Conservation (phyloP, 2,797 vertebrate genomes). For the Myioborus miniatus region DNA sequence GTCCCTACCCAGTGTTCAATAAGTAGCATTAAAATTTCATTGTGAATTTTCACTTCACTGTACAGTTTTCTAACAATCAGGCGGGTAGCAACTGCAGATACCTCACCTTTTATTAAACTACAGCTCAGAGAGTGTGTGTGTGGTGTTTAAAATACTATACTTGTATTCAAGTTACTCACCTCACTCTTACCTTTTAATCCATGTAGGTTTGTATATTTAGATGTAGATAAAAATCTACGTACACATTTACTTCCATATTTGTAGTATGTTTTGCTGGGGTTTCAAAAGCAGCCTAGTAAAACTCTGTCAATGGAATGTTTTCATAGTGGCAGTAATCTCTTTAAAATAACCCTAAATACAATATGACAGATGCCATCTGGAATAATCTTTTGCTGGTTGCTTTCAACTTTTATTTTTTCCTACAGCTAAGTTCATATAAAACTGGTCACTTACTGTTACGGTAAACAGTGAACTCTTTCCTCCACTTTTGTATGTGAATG, state of each 20-base stretch:
- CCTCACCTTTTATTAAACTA: conserved; percentile 34
- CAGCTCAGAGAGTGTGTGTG: background rate
- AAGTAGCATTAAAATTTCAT: conserved; percentile 51
- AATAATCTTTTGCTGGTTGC: conserved; percentile 80
- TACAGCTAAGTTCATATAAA: conserved; percentile 75
- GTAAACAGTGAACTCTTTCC: conserved; percentile 42
- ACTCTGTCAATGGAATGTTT: conserved; percentile 78
- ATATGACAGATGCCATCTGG: conserved; percentile 83
- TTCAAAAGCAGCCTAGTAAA: conserved; percentile 71
- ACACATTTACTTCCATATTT: conserved; percentile 40
- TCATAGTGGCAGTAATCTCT: conserved; percentile 76
- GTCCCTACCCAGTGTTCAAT: background rate
- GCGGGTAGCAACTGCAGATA: conserved; percentile 28
- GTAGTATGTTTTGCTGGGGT: conserved; percentile 60
- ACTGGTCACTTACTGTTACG: conserved; percentile 69
- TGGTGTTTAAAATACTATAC: conserved; percentile 14
- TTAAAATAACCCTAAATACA: conserved; percentile 82
- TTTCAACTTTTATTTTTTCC: conserved; percentile 82
- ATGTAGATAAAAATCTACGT: background rate
- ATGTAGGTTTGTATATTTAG: background rate
- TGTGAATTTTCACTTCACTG: conserved; percentile 25
- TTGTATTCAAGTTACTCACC: background rate
- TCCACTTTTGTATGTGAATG: background rate
- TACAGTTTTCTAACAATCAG: conserved; percentile 51
- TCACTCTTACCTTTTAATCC: conserved; percentile 31